Base-by-base conservation (phyloP, 2,113 vertebrate species). In the Suncus etruscus region DNA sequence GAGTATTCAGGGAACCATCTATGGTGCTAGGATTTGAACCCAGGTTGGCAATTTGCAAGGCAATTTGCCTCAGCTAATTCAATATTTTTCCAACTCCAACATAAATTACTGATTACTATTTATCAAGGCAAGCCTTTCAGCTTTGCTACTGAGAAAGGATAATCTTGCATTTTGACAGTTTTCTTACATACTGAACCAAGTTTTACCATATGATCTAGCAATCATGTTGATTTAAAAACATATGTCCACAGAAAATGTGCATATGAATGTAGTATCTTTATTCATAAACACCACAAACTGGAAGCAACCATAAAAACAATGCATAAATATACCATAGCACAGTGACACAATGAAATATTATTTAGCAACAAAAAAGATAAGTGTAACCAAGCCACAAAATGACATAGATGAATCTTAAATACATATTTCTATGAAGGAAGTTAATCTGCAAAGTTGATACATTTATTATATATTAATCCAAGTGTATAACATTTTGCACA, bases 211-310 rank as follows among this genome's bases (percentile, higher is more conserved):
- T 54, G 54, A 54, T 54, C 54, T 54, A 54, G 54, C 54, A 86
- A 79, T 45, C 32, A 50, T 58, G 51, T 89, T 91, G 77, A 84
- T 91, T 83, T 74, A 51, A 86, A 95, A 94, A 94, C 45, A 66
- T 74, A 79, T 48, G 45, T 66, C 50, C 45, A 79, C 31, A 51
- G 54, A 78, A 93, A 87, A 88, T 80, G 85, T 80, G 31, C 32
- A 70, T 61, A 83, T 11, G 47, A 83, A 50, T 80, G 3, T 25
- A 72, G 15, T 15, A 89, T 25, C 31, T 86, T 88, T 86, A 70
- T 47, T 91, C 27, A 29, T 68, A 32, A 70, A 78, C 61, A 83
- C 50, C 27, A n/a, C 69, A 88, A 88, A 74, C 31, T 47, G 6
- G 14, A 93, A 86, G 29, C 16, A 77, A 50, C n/a, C 61, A 51